Base-by-base conservation (phyloP, 2,888 invertebrate species). In the Cryptocephalus moraei region DNA sequence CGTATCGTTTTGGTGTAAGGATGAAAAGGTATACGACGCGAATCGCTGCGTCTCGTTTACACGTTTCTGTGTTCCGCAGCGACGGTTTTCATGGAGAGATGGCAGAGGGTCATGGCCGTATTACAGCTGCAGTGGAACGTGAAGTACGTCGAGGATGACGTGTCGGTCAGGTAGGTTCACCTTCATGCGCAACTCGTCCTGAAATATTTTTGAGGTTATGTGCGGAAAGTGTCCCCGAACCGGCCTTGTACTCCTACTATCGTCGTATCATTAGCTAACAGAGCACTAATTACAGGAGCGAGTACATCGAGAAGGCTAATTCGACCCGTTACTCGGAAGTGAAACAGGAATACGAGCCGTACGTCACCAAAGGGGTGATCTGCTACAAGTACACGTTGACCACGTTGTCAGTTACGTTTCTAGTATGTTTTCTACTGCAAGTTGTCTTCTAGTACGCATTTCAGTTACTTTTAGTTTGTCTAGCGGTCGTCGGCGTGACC, bases 1-100 rank as follows among this genome's bases (percentile, higher is more conserved):
- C 32, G 52, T 61, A 45, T 54, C 60, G 2, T 42, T 63, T 43
- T 62, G 80, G 80, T 64, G 69, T 67, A 59, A 56, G 22, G 6
- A 22, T 22, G n/a, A n/a, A n/a, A n/a, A n/a, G n/a, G n/a, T n/a
- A n/a, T n/a, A n/a, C n/a, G n/a, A n/a, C n/a, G n/a, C n/a, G n/a
- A n/a, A n/a, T n/a, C n/a, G n/a, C n/a, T n/a, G n/a, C n/a, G n/a
- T n/a, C n/a, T n/a, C n/a, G n/a, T n/a, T n/a, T n/a, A n/a, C n/a
- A n/a, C n/a, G n/a, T n/a, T n/a, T n/a, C n/a, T n/a, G n/a, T n/a
- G n/a, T n/a, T n/a, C 6, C 6, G 22, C 43, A 68, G 68, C 64
- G 22, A 66, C 65, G 1, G 32, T 63, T 32, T 66, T 69, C 45
- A 56, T 65, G 49, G 63, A 66, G 53, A 49, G 65, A 32, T 70